These are phyloP conservation scores for Ictidomys tridecemlineatus DNA, from an alignment of 2,113 vertebrate genomes.

Conservation along the genomic window DNA sequence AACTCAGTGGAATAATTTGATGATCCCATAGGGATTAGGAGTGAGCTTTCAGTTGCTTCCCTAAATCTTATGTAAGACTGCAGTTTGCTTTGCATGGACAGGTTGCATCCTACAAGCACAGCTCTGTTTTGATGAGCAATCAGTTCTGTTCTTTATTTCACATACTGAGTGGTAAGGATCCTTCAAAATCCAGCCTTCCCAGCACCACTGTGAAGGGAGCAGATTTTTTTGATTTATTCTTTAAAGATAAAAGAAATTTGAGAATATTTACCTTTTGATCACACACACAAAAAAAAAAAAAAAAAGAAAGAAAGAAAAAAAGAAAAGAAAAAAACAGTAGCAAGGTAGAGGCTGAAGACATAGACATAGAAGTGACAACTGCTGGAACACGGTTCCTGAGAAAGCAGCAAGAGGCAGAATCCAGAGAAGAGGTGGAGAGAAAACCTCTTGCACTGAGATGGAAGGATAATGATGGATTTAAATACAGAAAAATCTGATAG, in stretches of 20 bases:
- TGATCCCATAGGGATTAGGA: background rate
- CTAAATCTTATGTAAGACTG: background rate
- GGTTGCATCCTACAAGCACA: background rate
- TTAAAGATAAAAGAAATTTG: background rate
- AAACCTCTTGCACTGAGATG: background rate
- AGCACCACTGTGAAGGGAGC: background rate
- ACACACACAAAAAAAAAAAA: too few relatives aligned
- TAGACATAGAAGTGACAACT: background rate
- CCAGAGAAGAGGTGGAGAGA: background rate
- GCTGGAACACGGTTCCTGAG: background rate
- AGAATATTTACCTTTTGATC: conserved; percentile 44
- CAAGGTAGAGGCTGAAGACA: conserved; percentile 23
- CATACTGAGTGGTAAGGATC: background rate
- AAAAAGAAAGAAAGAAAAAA: too few relatives aligned
- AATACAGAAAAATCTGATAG: background rate
- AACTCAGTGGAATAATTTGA: background rate
- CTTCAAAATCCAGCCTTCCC: conserved; percentile 15
- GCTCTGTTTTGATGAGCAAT: conserved; percentile 3
- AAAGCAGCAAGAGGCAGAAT: background rate
- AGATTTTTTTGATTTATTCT: background rate
- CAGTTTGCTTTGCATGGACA: background rate
- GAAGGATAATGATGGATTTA: background rate
- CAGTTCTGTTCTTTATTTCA: conserved; percentile 28
- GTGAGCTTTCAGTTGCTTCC: background rate
- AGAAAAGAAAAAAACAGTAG: background rate